Percentiles rank a stretch among this genome's conserved stretches.
These are phyloP conservation scores for Tiliacea citrago DNA, from an alignment of 2,888 invertebrate species.

Conservation along the genomic window DNA sequence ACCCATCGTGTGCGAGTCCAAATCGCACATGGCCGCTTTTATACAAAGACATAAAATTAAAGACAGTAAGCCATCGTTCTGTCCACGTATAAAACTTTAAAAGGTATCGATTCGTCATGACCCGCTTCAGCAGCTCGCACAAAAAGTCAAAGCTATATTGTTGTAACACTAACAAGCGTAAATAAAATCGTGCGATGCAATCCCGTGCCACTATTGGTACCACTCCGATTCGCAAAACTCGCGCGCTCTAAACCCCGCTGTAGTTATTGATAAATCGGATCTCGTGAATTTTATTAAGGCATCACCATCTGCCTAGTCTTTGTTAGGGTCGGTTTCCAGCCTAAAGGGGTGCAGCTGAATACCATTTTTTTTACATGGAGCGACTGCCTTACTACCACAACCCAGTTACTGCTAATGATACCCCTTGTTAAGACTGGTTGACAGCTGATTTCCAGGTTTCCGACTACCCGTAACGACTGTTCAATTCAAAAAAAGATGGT, in stretches of 20 bases:
- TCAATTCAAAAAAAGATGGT: no score
- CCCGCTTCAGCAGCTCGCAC: constrained; percentile 8
- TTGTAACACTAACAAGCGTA: constrained; percentile 37
- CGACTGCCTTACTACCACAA: not conserved
- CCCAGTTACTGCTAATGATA: not conserved
- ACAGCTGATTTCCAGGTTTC: not conserved
- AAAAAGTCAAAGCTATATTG: constrained; percentile 16
- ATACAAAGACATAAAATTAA: constrained; percentile 14
- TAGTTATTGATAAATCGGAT: constrained; percentile 31
- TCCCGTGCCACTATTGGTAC: constrained; percentile 10
- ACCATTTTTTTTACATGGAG: not conserved
- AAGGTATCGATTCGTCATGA: constrained; percentile 33
- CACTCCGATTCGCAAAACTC: constrained; percentile 7
- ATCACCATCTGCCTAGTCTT: no score
- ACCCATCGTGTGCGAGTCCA: not conserved
- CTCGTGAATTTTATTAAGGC: constrained; percentile 8
- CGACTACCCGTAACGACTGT: not conserved
- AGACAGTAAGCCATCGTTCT: constrained; percentile 8
- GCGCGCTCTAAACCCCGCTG: not conserved
- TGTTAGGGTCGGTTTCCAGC: not conserved
- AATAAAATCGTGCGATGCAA: constrained; percentile 28
- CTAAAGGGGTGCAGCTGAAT: not conserved
- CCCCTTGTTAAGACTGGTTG: not conserved
- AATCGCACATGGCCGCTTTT: not conserved
- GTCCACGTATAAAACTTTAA: constrained; percentile 33